A percentile compares a stretch with the other conserved stretches of the same genome.
Conservation (phyloP, 1,140 invertebrate species). For the Cotesia vestalis region DNA sequence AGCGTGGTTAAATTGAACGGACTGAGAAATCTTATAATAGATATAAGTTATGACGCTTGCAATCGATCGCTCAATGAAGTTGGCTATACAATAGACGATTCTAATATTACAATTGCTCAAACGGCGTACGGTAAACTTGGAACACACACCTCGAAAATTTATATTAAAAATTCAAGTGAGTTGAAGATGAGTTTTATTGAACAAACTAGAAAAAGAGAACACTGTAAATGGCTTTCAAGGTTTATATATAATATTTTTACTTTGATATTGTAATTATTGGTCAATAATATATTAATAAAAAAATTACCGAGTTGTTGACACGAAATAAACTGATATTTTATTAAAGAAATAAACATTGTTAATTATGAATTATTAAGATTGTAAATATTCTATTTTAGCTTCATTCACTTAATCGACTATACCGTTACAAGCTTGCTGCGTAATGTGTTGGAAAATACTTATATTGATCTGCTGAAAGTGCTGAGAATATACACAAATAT, state of each 20-base stretch:
- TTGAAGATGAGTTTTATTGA: slow-evolving; percentile 82
- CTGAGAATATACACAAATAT: slow-evolving; percentile 70
- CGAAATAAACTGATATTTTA: no score
- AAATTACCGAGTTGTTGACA: no score
- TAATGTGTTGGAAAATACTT: slow-evolving; percentile 73
- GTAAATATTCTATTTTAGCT: slow-evolving; percentile 63
- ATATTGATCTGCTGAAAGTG: slow-evolving; percentile 69
- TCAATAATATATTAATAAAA: no score
- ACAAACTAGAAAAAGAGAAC: slow-evolving; percentile 80
- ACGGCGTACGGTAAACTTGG: slow-evolving; percentile 53
- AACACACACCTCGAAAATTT: slow-evolving; percentile 51
- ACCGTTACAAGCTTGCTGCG: slow-evolving; percentile 76
- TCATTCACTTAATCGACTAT: slow-evolving; percentile 79
- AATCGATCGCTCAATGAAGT: slow-evolving; percentile 75
- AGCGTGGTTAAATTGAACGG: slow-evolving; percentile 67
- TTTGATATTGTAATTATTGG: no score
- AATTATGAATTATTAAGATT: neutral
- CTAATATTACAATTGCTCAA: slow-evolving; percentile 61
- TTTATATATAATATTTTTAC: slow-evolving; percentile 51
- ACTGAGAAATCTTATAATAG: slow-evolving; percentile 70
- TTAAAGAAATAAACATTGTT: no score
- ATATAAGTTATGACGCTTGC: slow-evolving; percentile 75
- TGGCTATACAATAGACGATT: slow-evolving; percentile 77
- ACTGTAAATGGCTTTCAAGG: slow-evolving; percentile 77
- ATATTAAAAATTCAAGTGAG: slow-evolving; percentile 56